A percentile compares a stretch with the other conserved stretches of the same genome.
Conservation (phyloP, 2,888 invertebrate genomes). For the Lycaena phlaeas region DNA sequence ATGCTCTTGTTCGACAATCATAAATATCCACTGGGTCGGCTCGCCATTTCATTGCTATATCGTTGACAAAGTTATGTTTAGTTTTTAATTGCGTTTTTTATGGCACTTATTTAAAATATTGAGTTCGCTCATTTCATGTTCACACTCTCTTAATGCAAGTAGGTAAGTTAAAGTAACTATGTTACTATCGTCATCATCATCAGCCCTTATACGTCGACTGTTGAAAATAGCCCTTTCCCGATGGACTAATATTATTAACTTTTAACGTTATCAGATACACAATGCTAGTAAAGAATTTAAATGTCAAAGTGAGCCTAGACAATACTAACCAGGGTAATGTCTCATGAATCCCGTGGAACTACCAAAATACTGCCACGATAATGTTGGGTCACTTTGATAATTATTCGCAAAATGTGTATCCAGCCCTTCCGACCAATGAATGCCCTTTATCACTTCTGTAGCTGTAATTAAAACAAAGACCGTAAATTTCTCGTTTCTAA, state of each 20-base stretch:
- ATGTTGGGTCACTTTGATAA: constrained; percentile 86
- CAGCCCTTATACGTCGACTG: no score
- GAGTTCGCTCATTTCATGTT: no score
- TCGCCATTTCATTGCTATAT: constrained; percentile 82
- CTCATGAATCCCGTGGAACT: constrained; percentile 97
- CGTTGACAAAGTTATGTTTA: neutral
- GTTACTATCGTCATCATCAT: no score
- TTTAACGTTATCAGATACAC: no score
- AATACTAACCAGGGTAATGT: constrained; percentile 87
- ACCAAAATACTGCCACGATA: constrained; percentile 99
- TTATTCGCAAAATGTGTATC: constrained; percentile 92
- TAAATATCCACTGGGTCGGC: constrained; percentile 91
- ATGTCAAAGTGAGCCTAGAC: neutral
- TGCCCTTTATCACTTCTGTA: constrained; percentile 89
- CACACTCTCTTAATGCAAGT: no score
- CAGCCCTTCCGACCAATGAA: constrained; percentile 95
- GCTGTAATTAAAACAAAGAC: constrained; percentile 60
- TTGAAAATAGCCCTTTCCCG: no score
- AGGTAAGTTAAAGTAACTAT: no score
- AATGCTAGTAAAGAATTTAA: no score
- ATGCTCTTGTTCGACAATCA: constrained; percentile 94
- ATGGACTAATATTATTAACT: no score
- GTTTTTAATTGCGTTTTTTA: no score
- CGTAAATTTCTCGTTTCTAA: neutral
- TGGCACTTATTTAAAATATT: no score